Percentiles rank a stretch among this genome's conserved stretches.
These are phyloP conservation scores for Hypsibius dujardini DNA, from an alignment of 1,140 invertebrate genomes.

Conservation along the genomic window DNA sequence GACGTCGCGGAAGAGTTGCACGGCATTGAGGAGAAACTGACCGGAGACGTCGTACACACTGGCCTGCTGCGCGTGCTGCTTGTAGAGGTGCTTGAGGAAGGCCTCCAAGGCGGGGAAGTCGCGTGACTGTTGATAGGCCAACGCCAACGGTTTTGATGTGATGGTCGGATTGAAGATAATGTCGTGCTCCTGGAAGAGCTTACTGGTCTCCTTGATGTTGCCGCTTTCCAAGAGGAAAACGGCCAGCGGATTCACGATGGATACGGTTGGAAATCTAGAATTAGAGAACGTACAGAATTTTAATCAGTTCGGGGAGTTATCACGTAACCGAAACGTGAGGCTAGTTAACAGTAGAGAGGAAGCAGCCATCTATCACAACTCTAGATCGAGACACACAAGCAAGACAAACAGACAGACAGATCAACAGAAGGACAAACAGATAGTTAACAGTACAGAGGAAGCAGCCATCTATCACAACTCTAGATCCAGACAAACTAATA, in stretches of 20 bases:
- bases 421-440: too few species aligned
- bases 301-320: too few species aligned
- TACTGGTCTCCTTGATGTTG: neutral
- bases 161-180: neutral
- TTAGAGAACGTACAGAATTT: too few species aligned
- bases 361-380: too few species aligned
- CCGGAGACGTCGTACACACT: constrained; percentile 30
- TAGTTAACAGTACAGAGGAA: too few species aligned
- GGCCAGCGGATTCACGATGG: constrained; percentile 2
- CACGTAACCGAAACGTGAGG: too few species aligned
- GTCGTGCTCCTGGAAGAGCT: neutral
- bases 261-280: neutral
- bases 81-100: neutral
- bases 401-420: too few species aligned
- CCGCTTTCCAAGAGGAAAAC: neutral
- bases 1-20: constrained; percentile 20
- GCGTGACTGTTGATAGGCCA: neutral
- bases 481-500: too few species aligned
- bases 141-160: neutral
- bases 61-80: neutral
- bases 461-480: too few species aligned
- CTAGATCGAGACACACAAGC: too few species aligned
- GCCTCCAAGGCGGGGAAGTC: neutral
- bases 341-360: too few species aligned
- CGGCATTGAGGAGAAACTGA: constrained; percentile 36